Base-by-base conservation (phyloP, 1,140 invertebrate genomes). In the Centruroides vittatus region DNA sequence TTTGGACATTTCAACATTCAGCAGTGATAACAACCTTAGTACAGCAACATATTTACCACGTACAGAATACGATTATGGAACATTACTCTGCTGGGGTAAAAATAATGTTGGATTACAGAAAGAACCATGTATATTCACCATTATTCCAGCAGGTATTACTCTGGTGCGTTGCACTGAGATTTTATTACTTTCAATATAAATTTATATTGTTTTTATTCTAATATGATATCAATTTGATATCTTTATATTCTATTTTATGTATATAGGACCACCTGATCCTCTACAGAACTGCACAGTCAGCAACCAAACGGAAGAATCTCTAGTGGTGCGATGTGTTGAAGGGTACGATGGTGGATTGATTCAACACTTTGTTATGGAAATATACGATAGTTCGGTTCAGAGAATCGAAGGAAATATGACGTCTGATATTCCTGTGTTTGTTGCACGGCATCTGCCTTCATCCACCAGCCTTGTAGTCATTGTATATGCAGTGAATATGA, bases 31-130 rank as follows among this genome's bases (percentile, higher is more conserved):
- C 35, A 57, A 47, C 36, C 92, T 89, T 71, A 87, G 84, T 68
- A 80, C 81, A 63, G 78, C 82, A 65, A 82, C 79, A 72, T 88
- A 82, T 72, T 81, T 78, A 58, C 81, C 81, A 34, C 77, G 75
- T 60, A 73, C 73, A 52, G 80, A 82, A 60, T 78, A 79, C 34
- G 88, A 92, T 71, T 82, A 88, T 64, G 88, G 88, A 58, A 88
- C 70, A 2, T 57, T 73, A 3, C 66, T 65, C 41, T 70, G 69
- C 35, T 68, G 67, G 67, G 69, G 60, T 0, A 52, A 57, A 9
- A 70, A 70, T 53, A n/a, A 36, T 6, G 65, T 70, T 4, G 69
- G 69, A n/a, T 9, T 65, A 7, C 69, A 70, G 49, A 50, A 57
- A 47, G 64, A 64, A 52, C 68, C 69, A 4, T 70, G 69, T 53